Evolutionary conservation across 2,888 invertebrate genomes (phyloP), one percentile per base, ranked within the genome.

Genomic region (Nomada fucata): DNA sequence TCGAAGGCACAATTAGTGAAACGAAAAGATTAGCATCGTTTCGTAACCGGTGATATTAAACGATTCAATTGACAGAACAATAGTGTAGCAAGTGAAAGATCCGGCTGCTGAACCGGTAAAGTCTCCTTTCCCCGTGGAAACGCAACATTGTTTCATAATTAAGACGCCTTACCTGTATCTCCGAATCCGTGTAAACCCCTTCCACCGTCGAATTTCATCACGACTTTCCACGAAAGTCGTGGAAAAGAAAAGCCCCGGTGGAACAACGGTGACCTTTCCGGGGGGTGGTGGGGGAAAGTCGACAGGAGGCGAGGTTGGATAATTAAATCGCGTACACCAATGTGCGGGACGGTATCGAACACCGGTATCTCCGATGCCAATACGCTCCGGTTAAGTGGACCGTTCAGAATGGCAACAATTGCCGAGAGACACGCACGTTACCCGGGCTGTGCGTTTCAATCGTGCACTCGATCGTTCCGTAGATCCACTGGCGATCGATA

Each of bases 241-340:
- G 82, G 59, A 55, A 68, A 73, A 64, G 72, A 76, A 77, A 78
- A n/a, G 44, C 36, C 26, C 9, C 52, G 64, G 50, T 42, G 42
- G 76, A 80, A 83, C 70, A 60, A 55, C 82, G 68, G 68, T 79
- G 86, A 86, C 87, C 86, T 86, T 87, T 85, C 71, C 71, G 65
- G 60, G 44, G 7, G 23, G 23, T 23, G 23, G 20, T 10, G 53
- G 53, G n/a, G 74, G 57, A 63, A 81, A 73, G 76, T 86, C 77
- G 82, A 75, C 84, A 82, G 75, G 42, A 82, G 75, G 42, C 83
- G 60, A 26, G 47, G 44, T 52, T 64, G 68, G 86, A 87, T 87
- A 87, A 87, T 87, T 87, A 87, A 87, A 87, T 87, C 81, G 87
- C 84, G 76, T 69, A 84, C 61, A 69, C 61, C 76, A 84, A 82